Conservation (phyloP, 1,140 invertebrate species). For the Zeugodacus cucurbitae region DNA sequence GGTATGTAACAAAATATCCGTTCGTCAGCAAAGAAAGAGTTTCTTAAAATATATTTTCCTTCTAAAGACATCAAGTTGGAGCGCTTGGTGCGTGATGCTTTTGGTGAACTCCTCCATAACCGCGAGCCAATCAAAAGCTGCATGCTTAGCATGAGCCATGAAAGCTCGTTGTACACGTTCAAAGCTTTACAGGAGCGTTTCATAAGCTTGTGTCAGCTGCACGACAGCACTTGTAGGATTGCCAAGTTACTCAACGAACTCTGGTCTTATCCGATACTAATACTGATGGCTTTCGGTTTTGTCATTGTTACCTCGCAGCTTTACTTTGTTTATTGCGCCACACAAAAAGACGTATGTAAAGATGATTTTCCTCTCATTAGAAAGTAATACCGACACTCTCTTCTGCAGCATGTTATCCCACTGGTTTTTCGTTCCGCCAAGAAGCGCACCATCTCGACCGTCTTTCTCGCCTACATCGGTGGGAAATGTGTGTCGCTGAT, state of each 20-base stretch:
- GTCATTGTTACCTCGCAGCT: conserved; percentile 45
- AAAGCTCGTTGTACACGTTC: not conserved
- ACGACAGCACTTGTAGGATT: conserved; percentile 46
- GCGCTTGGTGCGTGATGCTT: not conserved
- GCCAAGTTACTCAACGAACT: conserved; percentile 43
- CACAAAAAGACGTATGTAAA: conserved; percentile 35
- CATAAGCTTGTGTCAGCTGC: conserved; percentile 44
- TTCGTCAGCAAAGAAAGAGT: not conserved
- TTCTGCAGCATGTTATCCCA: conserved; percentile 7
- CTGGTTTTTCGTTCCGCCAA: conserved; percentile 43
- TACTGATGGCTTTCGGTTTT: conserved; percentile 49
- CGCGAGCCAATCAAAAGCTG: not conserved
- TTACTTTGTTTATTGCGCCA: conserved; percentile 48
- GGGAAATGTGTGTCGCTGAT: conserved; percentile 46
- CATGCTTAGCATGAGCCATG: not conserved
- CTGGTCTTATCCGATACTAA: conserved; percentile 45
- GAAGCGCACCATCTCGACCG: conserved; percentile 1
- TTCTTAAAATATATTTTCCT: not conserved
- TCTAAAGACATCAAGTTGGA: not conserved
- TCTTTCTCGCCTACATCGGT: conserved; percentile 40
- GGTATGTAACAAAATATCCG: not conserved
- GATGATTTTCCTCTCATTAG: not conserved
- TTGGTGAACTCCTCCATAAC: not conserved
- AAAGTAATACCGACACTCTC: not conserved
- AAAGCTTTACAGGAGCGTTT: not conserved